phyloP scores from a whole-genome alignment of 2,797 vertebrate species.

The Ibycter americanus region DNA sequence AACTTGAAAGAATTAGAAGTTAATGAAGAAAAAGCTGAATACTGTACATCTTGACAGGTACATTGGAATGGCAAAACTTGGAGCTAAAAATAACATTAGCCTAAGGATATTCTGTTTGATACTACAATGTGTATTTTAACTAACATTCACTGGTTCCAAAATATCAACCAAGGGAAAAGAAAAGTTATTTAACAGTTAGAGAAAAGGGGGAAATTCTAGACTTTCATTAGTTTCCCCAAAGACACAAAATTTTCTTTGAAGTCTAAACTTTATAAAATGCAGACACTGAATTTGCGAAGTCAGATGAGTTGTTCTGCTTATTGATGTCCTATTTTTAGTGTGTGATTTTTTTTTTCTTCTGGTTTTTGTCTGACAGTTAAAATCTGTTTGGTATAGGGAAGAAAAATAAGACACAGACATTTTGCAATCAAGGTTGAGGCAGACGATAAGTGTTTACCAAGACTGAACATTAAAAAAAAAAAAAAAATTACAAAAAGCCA shows the following conservation, averaged over 20 bases:
- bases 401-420: neutral
- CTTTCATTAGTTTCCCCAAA: neutral
- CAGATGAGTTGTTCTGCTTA: neutral
- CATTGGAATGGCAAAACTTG: neutral
- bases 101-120: neutral
- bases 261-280: neutral
- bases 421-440: neutral
- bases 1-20: neutral
- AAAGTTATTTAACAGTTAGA: neutral
- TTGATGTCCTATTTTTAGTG: neutral
- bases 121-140: neutral
- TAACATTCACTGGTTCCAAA: neutral
- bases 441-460: neutral
- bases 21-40: neutral
- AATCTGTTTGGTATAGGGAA: neutral
- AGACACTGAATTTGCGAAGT: neutral
- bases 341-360: rapidly evolving
- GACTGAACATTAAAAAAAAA: neutral
- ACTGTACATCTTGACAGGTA: neutral
- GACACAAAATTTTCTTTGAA: neutral
- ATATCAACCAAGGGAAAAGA: neutral
- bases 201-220: neutral
- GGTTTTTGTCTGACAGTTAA: neutral
- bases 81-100: neutral
- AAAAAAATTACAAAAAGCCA: neutral